Percentiles rank a stretch among this genome's conserved stretches.
Evolutionary conservation across 1,140 invertebrate species (phyloP).

Genomic region (Eumaeus atala): DNA sequence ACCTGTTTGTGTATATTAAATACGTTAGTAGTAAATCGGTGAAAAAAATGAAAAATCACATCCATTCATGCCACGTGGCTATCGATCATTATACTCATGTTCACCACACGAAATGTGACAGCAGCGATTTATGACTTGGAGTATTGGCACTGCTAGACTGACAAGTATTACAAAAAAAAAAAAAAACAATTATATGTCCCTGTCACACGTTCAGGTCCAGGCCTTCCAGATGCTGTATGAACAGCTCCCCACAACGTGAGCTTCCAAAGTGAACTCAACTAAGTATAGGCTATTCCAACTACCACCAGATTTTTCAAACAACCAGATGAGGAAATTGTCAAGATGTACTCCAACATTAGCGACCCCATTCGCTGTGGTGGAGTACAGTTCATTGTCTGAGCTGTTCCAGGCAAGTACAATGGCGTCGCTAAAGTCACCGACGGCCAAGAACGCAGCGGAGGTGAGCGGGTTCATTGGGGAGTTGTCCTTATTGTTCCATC

Average conservation of each 20-base stretch:
- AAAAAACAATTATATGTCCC: too few relatives aligned
- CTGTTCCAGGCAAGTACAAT: constrained; percentile 73
- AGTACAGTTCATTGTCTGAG: constrained; percentile 58
- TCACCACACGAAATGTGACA: too few relatives aligned
- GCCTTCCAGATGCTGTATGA: constrained; percentile 44
- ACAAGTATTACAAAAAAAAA: too few relatives aligned
- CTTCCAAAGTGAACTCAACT: constrained; percentile 24
- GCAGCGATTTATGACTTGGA: too few relatives aligned
- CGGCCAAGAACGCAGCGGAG: constrained; percentile 47
- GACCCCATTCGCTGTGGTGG: constrained; percentile 66
- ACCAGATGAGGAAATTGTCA: constrained; percentile 72
- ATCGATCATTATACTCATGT: too few relatives aligned
- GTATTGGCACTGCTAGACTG: too few relatives aligned
- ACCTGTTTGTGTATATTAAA: too few relatives aligned
- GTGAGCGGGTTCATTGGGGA: constrained; percentile 25
- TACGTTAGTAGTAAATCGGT: too few relatives aligned
- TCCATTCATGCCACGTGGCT: too few relatives aligned
- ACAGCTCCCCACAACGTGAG: constrained; percentile 81
- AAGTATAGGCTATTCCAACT: constrained; percentile 45
- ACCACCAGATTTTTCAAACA: constrained; percentile 50
- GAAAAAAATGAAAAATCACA: too few relatives aligned
- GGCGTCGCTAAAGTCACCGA: constrained; percentile 69
- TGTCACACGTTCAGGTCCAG: constrained; percentile 29
- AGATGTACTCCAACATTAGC: constrained; percentile 67
- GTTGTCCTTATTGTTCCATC: constrained; percentile 35